Evolutionary conservation across 2,113 vertebrate species (phyloP).

Genomic region (Chaenocephalus aceratus): DNA sequence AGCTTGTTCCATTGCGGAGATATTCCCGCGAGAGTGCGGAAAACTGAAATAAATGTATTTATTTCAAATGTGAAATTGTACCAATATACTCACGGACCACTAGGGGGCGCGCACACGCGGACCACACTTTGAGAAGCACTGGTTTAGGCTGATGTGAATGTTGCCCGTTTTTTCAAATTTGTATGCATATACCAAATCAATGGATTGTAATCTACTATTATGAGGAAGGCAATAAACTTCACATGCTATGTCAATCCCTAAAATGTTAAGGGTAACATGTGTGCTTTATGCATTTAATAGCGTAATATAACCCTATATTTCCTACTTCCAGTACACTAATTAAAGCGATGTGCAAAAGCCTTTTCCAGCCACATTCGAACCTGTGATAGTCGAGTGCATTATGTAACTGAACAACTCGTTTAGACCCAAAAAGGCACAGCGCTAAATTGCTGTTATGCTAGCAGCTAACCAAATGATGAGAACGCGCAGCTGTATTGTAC

Average conservation of each 20-base stretch:
- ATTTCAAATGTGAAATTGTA: too few relatives aligned
- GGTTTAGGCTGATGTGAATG: too few relatives aligned
- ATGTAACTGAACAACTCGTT: background rate
- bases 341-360: background rate
- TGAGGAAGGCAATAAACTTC: too few relatives aligned
- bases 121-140: too few relatives aligned
- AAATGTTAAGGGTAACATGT: background rate
- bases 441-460: background rate
- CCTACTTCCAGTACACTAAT: background rate
- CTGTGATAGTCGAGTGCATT: background rate
- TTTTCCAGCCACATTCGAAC: background rate
- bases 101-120: too few relatives aligned
- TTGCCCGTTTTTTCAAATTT: too few relatives aligned
- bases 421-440: background rate
- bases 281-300: background rate
- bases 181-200: too few relatives aligned
- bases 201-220: too few relatives aligned
- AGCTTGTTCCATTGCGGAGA: too few relatives aligned
- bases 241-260: background rate
- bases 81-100: too few relatives aligned
- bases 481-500: slow-evolving; percentile 12
- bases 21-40: too few relatives aligned
- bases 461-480: background rate
- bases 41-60: too few relatives aligned
- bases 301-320: background rate